Conservation (phyloP, 2,888 invertebrate genomes). For the Pseudococcus jackbeardsleyi region DNA sequence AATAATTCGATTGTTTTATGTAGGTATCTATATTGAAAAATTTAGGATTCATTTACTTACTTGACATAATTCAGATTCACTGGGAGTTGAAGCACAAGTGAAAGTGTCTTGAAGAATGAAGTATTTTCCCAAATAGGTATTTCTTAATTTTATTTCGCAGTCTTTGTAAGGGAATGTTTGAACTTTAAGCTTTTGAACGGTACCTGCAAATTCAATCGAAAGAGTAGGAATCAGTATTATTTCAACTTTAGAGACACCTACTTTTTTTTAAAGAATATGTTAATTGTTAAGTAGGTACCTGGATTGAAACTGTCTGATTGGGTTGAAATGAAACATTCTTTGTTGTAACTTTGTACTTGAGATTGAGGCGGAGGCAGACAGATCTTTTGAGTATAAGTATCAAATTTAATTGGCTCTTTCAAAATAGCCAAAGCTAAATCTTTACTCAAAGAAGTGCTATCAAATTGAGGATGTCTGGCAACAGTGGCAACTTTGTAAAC, state of each 20-base stretch:
- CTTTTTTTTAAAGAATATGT: background rate
- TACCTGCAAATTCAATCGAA: constrained; percentile 25
- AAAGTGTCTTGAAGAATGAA: constrained; percentile 77
- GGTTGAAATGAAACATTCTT: constrained; percentile 65
- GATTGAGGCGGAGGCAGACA: constrained; percentile 74
- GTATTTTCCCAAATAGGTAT: constrained; percentile 73
- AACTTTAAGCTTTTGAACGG: constrained; percentile 44
- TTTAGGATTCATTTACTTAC: constrained; percentile 72
- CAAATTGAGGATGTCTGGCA: constrained; percentile 80
- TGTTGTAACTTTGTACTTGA: constrained; percentile 68
- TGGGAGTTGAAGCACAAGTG: constrained; percentile 78
- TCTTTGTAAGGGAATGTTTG: constrained; percentile 70
- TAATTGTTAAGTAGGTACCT: constrained; percentile 15
- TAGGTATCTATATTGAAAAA: too few species aligned
- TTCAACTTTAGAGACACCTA: too few species aligned
- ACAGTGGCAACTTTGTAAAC: constrained; percentile 75
- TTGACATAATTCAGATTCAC: constrained; percentile 82
- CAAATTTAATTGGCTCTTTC: constrained; percentile 74
- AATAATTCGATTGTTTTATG: background rate
- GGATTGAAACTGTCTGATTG: constrained; percentile 32
- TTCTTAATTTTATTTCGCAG: constrained; percentile 75
- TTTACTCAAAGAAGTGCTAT: constrained; percentile 74
- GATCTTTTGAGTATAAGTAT: constrained; percentile 81
- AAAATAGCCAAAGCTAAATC: constrained; percentile 82
- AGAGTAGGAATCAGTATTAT: too few species aligned